Base-by-base conservation (phyloP, 2,888 invertebrate species). In the Celastrina argiolus region DNA sequence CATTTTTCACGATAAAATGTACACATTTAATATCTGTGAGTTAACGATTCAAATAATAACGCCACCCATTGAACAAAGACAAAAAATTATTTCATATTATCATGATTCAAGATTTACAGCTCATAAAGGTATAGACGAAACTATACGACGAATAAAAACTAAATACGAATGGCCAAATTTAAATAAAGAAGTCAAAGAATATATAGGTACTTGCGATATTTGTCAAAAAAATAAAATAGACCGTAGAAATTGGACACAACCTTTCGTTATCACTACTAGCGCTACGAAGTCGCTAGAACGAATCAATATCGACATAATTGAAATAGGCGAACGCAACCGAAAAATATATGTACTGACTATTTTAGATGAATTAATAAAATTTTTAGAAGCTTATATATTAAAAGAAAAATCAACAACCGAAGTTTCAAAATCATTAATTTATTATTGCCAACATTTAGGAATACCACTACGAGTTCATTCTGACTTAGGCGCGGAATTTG, bases 171-270 rank as follows among this genome's bases (percentile, higher is more conserved):
- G 70, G 71, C 39, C 64, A 6, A 66, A 56, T 18, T 66, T 71
- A 64, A 71, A 63, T 64, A 58, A 58, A 12, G 68, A 71, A 14
- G 70, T 71, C 4, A 34, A 63, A 34, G 64, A 66, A 14, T 70
- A 67, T 56, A 68, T 70, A 10, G 63, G 45, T 58, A 63, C 68
- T 36, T 70, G 69, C 31, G 36, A 45, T 14, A 34, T 51, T n/a
- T 70, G 69, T 56, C 66, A 71, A 69, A 31, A 26, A 18, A 65
- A 59, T 14, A 70, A 71, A 63, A 71, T 68, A 34, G 66, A 71
- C 59, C 22, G 61, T 6, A 22, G 59, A 4, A 66, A 66, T 12
- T 66, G 61, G 66, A 31, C 56, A 22, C 61, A 66, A 45, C 66
- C 66, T 10, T 66, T 42, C 31, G 22, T 66, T 28, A 66, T 66